Evolutionary conservation across 2,888 invertebrate species (phyloP).

Genomic region (Cheilosia urbana): DNA sequence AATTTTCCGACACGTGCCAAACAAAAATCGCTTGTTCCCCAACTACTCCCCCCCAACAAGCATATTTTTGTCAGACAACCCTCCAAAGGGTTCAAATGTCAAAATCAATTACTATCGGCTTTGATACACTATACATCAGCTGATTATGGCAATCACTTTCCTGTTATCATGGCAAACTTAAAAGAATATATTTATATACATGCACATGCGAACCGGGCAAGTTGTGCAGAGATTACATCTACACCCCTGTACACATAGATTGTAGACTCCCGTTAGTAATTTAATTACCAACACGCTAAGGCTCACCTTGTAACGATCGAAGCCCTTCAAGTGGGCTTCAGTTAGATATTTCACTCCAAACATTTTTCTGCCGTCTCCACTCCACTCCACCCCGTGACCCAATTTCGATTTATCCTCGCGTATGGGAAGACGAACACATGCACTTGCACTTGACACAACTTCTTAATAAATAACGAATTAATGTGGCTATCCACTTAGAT

Average conservation of each 20-base stretch:
- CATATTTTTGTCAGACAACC: not conserved
- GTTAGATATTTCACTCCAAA: conserved; percentile 82
- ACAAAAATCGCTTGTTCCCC: not conserved
- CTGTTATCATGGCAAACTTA: conserved; percentile 27
- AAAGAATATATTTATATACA: not conserved
- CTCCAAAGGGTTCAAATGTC: conserved; percentile 35
- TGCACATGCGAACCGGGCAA: conserved; percentile 19
- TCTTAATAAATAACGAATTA: conserved; percentile 13
- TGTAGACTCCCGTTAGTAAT: conserved; percentile 32
- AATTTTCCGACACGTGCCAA: not conserved
- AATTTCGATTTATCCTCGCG: conserved; percentile 35
- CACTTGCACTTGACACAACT: conserved; percentile 61
- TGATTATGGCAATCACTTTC: conserved; percentile 8
- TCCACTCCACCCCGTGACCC: conserved; percentile 40
- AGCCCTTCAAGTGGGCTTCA: conserved; percentile 83
- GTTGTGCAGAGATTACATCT: too few species aligned
- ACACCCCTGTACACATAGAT: not conserved
- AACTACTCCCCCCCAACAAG: too few species aligned
- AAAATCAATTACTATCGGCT: conserved; percentile 10
- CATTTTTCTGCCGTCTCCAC: conserved; percentile 78
- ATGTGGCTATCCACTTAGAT: conserved; percentile 14
- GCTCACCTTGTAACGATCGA: conserved; percentile 84
- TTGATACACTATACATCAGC: conserved; percentile 1
- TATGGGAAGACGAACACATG: conserved; percentile 56
- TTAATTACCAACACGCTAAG: conserved; percentile 25